Percentiles rank a stretch among this genome's conserved stretches.
These are phyloP conservation scores for Syngnathus scovelli DNA, from an alignment of 2,113 vertebrate genomes.

Conservation along the genomic window DNA sequence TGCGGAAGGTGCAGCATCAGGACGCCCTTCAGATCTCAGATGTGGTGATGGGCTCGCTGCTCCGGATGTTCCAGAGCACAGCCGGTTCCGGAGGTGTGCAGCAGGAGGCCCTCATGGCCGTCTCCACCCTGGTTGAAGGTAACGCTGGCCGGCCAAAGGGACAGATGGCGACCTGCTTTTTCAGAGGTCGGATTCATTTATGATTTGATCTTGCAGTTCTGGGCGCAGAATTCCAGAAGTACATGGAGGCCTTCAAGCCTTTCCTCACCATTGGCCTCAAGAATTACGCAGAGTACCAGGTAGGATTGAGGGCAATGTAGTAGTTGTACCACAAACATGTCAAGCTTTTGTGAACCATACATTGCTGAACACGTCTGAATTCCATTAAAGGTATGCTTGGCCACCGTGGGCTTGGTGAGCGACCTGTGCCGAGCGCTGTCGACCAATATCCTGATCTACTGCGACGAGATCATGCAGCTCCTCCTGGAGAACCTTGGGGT, in stretches of 20 bases:
- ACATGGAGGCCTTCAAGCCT: conserved; percentile 98
- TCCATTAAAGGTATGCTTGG: conserved; percentile 85
- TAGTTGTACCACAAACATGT: too few relatives aligned
- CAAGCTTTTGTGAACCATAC: too few relatives aligned
- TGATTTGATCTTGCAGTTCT: conserved; percentile 71
- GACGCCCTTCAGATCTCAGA: conserved; percentile 97
- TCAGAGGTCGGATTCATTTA: neutral
- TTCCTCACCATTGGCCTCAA: conserved; percentile 94
- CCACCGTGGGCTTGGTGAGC: conserved; percentile 91
- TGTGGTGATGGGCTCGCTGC: conserved; percentile 94
- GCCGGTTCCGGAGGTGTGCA: conserved; percentile 91
- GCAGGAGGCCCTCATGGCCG: conserved; percentile 96
- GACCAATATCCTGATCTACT: conserved; percentile 92
- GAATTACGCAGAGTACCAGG: conserved; percentile 98
- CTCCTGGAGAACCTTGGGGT: conserved; percentile 96
- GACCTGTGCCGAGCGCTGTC: conserved; percentile 91
- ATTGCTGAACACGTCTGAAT: too few relatives aligned
- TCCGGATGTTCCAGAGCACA: conserved; percentile 97
- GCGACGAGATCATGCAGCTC: conserved; percentile 97
- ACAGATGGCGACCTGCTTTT: too few relatives aligned
- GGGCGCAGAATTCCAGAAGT: conserved; percentile 93
- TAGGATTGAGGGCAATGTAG: conserved; percentile 30
- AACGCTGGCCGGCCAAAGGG: neutral
- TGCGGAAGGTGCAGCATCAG: conserved; percentile 92
- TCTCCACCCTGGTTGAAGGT: conserved; percentile 97